phyloP scores from a whole-genome alignment of 2,113 vertebrate species.

The Lanius ludovicianus region DNA sequence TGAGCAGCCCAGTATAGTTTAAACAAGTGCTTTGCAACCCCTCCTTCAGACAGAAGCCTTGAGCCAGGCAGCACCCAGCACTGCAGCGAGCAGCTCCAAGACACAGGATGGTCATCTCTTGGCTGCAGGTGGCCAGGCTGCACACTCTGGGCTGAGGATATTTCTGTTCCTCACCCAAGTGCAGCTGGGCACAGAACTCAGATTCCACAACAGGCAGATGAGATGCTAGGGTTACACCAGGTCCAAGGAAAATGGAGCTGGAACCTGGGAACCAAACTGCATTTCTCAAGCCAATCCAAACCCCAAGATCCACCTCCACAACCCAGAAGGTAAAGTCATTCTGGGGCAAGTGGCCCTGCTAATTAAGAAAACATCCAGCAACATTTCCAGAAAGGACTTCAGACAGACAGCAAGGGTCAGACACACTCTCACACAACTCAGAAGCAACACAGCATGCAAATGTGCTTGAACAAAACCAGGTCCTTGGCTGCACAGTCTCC shows the following conservation, averaged over 20 bases:
- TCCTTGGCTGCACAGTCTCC: background rate
- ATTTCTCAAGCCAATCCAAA: background rate
- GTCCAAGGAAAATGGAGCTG: background rate
- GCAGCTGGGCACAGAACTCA: background rate
- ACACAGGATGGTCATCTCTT: background rate
- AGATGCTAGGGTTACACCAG: fast-evolving
- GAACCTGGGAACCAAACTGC: background rate
- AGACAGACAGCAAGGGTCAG: background rate
- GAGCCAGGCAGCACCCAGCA: background rate
- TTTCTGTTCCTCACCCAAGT: background rate
- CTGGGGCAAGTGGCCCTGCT: background rate
- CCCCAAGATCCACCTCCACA: background rate
- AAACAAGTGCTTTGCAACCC: background rate
- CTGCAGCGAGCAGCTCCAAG: background rate
- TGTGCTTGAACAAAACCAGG: fast-evolving
- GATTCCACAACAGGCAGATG: background rate
- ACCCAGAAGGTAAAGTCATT: slow-evolving; percentile 27
- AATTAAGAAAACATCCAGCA: background rate
- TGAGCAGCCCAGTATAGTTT: background rate
- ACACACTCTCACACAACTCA: background rate
- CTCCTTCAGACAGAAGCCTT: background rate
- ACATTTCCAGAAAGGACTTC: background rate
- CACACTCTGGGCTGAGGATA: background rate
- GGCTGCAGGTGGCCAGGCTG: background rate
- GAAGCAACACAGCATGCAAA: background rate